A percentile compares a stretch with the other conserved stretches of the same genome.
phyloP scores from a whole-genome alignment of 2,888 invertebrate genomes.

The Fragum whitleyi region DNA sequence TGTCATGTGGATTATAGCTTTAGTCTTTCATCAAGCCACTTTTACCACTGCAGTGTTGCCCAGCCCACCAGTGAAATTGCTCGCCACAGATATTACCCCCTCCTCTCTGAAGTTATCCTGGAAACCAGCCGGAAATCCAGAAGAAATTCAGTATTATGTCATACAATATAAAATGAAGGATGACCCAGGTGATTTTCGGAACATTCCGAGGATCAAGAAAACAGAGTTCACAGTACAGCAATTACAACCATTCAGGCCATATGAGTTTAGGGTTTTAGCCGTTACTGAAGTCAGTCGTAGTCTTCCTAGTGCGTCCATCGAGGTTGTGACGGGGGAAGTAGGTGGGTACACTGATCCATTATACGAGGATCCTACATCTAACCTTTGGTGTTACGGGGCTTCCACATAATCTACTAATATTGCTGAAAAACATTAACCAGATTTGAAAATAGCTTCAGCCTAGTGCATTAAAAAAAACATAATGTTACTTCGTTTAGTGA shows the following conservation, averaged over 20 bases:
- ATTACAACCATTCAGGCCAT: slow-evolving; percentile 96
- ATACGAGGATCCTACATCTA: slow-evolving; percentile 13
- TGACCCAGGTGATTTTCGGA: slow-evolving; percentile 89
- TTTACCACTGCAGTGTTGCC: slow-evolving; percentile 91
- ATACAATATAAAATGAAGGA: slow-evolving; percentile 98
- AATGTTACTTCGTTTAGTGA: no score
- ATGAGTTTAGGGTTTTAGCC: slow-evolving; percentile 98
- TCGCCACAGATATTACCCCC: slow-evolving; percentile 96
- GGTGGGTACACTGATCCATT: slow-evolving; percentile 87
- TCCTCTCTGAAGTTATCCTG: slow-evolving; percentile 96
- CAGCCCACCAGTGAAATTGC: slow-evolving; percentile 94
- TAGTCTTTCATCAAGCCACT: slow-evolving; percentile 56
- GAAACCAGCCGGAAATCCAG: slow-evolving; percentile 88
- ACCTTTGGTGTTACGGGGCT: slow-evolving; percentile 16
- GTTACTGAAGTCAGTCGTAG: slow-evolving; percentile 98
- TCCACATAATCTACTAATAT: slow-evolving; percentile 10
- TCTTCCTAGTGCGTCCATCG: slow-evolving; percentile 93
- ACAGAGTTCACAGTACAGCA: slow-evolving; percentile 93
- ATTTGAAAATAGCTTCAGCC: neutral
- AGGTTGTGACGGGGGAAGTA: slow-evolving; percentile 98
- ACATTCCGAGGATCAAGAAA: slow-evolving; percentile 94
- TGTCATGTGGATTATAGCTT: slow-evolving; percentile 46
- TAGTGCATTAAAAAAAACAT: neutral
- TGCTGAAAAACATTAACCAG: neutral
- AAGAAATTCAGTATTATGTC: slow-evolving; percentile 95